Evolutionary conservation across 1,140 invertebrate genomes (phyloP).

Genomic region (Brachionus rubens): DNA sequence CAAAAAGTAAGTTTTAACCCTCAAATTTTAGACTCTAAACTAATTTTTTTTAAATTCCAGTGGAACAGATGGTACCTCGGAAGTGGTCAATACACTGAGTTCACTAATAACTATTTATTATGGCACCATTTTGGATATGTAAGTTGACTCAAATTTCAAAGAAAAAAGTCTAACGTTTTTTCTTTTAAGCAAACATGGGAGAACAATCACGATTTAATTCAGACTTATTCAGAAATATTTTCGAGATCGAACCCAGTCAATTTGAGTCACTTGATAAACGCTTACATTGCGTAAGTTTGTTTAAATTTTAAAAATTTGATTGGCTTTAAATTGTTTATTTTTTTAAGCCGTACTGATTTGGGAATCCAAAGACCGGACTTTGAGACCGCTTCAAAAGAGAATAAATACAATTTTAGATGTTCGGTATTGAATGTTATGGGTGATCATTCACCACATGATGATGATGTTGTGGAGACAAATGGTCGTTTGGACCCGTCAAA

Average conservation of each 20-base stretch:
- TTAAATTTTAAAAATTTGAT: neutral
- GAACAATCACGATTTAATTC: constrained; percentile 43
- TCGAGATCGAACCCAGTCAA: constrained; percentile 17
- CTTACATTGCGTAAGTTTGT: constrained; percentile 13
- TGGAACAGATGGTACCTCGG: constrained; percentile 37
- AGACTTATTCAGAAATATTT: constrained; percentile 39
- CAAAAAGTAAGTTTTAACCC: no score
- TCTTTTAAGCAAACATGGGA: constrained; percentile 34
- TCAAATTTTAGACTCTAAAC: no score
- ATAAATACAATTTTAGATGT: constrained; percentile 65
- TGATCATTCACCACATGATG: constrained; percentile 86
- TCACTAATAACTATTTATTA: constrained; percentile 72
- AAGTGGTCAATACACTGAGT: constrained; percentile 35
- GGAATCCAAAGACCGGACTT: constrained; percentile 4
- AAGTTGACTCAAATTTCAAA: constrained; percentile 50
- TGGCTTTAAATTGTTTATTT: neutral
- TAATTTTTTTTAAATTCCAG: no score
- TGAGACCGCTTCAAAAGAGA: neutral
- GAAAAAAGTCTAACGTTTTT: neutral
- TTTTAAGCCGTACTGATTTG: constrained; percentile 34
- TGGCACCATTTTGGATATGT: constrained; percentile 98
- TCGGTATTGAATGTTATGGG: constrained; percentile 90
- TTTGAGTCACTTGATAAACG: constrained; percentile 29
- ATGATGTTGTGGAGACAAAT: constrained; percentile 96
- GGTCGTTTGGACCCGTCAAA: constrained; percentile 87